These are phyloP conservation scores for Hydraecia micacea DNA, from an alignment of 2,888 invertebrate genomes.

Conservation along the genomic window DNA sequence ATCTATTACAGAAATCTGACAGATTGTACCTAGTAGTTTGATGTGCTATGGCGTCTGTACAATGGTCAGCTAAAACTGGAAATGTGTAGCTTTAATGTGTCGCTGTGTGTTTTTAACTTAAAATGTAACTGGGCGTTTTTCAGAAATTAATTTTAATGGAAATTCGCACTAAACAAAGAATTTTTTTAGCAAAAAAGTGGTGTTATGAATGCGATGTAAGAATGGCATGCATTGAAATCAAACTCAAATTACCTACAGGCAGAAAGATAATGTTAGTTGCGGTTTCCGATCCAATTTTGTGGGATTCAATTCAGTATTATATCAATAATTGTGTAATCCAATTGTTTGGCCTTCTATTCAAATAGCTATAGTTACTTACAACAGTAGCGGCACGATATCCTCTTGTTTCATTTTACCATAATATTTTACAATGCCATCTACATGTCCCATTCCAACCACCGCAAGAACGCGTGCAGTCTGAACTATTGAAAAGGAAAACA, in stretches of 20 bases:
- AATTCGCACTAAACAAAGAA: neutral
- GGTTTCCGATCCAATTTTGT: no score
- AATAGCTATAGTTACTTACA: slow-evolving; percentile 76
- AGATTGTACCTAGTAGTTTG: no score
- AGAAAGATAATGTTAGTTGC: no score
- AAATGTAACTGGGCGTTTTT: slow-evolving; percentile 12
- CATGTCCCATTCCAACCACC: slow-evolving; percentile 99
- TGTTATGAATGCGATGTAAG: neutral
- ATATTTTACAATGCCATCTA: slow-evolving; percentile 94
- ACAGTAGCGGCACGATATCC: slow-evolving; percentile 84
- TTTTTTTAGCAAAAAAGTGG: neutral
- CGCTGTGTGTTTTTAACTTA: neutral
- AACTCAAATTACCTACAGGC: neutral
- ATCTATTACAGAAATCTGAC: no score
- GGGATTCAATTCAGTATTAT: no score
- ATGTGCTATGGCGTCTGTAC: no score
- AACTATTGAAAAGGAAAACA: slow-evolving; percentile 68
- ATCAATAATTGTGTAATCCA: neutral
- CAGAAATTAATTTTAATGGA: neutral
- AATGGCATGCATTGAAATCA: neutral
- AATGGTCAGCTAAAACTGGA: no score
- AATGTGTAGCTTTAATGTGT: no score
- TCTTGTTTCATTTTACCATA: slow-evolving; percentile 86
- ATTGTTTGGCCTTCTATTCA: neutral
- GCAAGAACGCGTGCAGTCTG: slow-evolving; percentile 95